A percentile compares a stretch with the other conserved stretches of the same genome.
phyloP scores from a whole-genome alignment of 2,888 invertebrate species.

The Stenurella melanura region DNA sequence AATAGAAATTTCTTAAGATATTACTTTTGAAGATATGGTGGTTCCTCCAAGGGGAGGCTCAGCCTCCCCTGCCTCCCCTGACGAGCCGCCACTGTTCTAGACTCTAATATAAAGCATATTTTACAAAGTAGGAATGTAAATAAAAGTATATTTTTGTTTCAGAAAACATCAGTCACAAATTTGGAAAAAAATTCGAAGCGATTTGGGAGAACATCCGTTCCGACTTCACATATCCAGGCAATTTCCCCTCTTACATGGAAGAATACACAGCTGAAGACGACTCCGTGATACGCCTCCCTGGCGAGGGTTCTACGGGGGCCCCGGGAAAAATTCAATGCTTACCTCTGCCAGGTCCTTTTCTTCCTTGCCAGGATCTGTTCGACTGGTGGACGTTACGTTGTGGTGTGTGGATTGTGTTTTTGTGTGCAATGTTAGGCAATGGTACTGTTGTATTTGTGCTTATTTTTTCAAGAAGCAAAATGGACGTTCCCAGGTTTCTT shows the following conservation, averaged over 20 bases:
- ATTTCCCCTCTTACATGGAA: slow-evolving; percentile 82
- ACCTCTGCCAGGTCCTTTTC: slow-evolving; percentile 93
- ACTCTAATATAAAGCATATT: neutral
- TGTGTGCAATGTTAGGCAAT: slow-evolving; percentile 96
- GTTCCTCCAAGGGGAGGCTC: too few species aligned
- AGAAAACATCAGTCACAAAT: slow-evolving; percentile 85
- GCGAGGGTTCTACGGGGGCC: slow-evolving; percentile 58
- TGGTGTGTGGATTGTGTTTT: slow-evolving; percentile 97
- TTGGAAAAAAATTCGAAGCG: slow-evolving; percentile 82
- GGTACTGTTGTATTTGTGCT: slow-evolving; percentile 96
- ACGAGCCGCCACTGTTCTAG: too few species aligned
- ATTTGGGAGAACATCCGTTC: slow-evolving; percentile 82
- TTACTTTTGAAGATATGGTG: too few species aligned
- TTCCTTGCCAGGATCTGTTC: slow-evolving; percentile 96
- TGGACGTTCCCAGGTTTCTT: slow-evolving; percentile 97
- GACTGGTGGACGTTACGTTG: slow-evolving; percentile 98
- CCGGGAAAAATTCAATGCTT: slow-evolving; percentile 82
- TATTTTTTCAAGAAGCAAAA: slow-evolving; percentile 91
- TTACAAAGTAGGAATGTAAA: neutral
- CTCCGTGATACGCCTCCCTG: slow-evolving; percentile 62
- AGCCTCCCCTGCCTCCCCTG: too few species aligned
- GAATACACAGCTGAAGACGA: slow-evolving; percentile 84
- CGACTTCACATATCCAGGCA: slow-evolving; percentile 82
- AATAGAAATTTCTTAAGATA: too few species aligned
- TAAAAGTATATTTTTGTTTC: slow-evolving; percentile 55